Evolutionary conservation across 2,888 invertebrate species (phyloP).

Genomic region (Tachina lurida): DNA sequence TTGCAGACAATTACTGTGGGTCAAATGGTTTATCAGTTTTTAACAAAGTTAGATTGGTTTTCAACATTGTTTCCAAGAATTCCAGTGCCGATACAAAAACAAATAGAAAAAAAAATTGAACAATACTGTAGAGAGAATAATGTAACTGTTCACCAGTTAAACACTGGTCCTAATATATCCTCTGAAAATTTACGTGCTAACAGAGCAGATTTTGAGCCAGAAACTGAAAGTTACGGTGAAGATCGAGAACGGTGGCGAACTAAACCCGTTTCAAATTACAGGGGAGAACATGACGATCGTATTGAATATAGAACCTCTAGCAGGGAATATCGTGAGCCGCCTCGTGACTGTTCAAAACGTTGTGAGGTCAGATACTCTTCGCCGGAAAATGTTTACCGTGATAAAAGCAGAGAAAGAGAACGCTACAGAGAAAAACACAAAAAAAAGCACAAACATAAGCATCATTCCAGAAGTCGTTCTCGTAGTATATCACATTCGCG

Average conservation of each 20-base stretch:
- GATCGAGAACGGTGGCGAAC: constrained; percentile 68
- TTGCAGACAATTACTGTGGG: constrained; percentile 91
- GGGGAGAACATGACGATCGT: constrained; percentile 81
- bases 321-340: constrained; percentile 67
- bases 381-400: constrained; percentile 74
- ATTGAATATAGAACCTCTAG: constrained; percentile 72
- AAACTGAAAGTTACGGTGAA: constrained; percentile 76
- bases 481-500: constrained; percentile 75
- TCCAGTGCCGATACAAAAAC: constrained; percentile 98
- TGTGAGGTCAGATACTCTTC: constrained; percentile 75
- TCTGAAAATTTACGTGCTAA: constrained; percentile 42
- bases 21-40: constrained; percentile 94
- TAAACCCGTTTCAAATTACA: constrained; percentile 74
- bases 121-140: constrained; percentile 85
- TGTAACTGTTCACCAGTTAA: constrained; percentile 79
- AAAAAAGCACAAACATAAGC: constrained; percentile 81
- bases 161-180: constrained; percentile 74
- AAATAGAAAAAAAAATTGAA: constrained; percentile 90
- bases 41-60: constrained; percentile 99
- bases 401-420: constrained; percentile 74
- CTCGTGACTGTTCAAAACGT: constrained; percentile 72
- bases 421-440: constrained; percentile 80
- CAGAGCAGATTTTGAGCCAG: constrained; percentile 73
- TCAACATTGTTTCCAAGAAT: constrained; percentile 99
- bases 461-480: constrained; percentile 79